These are phyloP conservation scores for Psilopogon haemacephalus DNA, from an alignment of 2,113 vertebrate genomes.

Conservation along the genomic window DNA sequence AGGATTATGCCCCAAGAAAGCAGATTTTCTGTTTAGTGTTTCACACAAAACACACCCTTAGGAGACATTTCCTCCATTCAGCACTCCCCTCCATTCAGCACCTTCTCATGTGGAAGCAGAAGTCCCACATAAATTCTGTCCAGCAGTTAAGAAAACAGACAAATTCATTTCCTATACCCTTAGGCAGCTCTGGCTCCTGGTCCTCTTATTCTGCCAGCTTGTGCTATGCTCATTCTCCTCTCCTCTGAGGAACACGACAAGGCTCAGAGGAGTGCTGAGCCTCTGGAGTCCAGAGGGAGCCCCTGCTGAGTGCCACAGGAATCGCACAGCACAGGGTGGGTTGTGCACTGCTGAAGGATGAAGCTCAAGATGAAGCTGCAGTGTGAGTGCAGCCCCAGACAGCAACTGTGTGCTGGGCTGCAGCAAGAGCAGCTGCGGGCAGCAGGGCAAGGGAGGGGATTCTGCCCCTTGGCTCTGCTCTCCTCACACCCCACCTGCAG, in stretches of 20 bases:
- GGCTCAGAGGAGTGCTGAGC: not conserved
- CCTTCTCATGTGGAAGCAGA: not conserved
- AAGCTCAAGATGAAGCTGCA: no score
- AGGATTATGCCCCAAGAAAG: not conserved
- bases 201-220: not conserved
- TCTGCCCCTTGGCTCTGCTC: no score
- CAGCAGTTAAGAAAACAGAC: not conserved
- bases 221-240: not conserved
- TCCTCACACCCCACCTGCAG: no score
- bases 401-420: no score
- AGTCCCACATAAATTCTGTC: not conserved
- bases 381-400: no score
- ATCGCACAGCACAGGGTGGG: rapidly evolving
- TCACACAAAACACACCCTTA: not conserved
- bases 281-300: not conserved
- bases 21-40: not conserved
- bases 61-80: not conserved
- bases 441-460: no score
- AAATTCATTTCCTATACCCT: not conserved
- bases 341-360: not conserved
- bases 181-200: not conserved
- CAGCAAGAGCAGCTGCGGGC: no score
- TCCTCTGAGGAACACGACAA: not conserved
- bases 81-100: not conserved
- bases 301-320: not conserved